Percentiles rank a stretch among this genome's conserved stretches.
Evolutionary conservation across 2,888 invertebrate species (phyloP).

Genomic region (Meliscaeva auricollis): DNA sequence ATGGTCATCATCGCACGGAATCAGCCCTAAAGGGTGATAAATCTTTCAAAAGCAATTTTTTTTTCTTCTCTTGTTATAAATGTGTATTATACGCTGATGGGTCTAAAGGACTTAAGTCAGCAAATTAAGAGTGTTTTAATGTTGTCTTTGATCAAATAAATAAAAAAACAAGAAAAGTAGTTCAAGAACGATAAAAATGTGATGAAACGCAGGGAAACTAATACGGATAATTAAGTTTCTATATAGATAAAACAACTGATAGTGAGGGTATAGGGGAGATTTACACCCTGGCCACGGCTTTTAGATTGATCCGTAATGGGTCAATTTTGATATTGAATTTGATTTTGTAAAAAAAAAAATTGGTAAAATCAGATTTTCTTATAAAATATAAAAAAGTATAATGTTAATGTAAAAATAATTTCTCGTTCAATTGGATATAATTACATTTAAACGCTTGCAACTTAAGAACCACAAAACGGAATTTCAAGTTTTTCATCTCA

Average conservation of each 20-base stretch:
- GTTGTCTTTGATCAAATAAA: constrained; percentile 69
- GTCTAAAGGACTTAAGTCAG: constrained; percentile 62
- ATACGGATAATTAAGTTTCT: not conserved
- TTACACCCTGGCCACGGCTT: no score
- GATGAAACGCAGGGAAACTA: constrained; percentile 39
- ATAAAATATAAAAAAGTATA: no score
- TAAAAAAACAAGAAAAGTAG: constrained; percentile 43
- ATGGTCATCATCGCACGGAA: constrained; percentile 63
- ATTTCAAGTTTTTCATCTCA: no score
- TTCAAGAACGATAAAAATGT: not conserved
- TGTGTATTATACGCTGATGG: constrained; percentile 2
- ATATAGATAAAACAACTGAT: not conserved
- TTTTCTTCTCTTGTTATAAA: constrained; percentile 15
- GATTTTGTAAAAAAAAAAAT: no score
- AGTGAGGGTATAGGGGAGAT: no score
- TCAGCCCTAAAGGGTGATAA: constrained; percentile 67
- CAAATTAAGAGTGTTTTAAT: constrained; percentile 70
- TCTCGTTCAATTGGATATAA: no score
- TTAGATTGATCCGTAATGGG: no score
- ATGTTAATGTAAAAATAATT: no score
- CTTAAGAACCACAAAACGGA: no score
- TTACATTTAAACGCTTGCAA: no score
- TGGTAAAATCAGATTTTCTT: no score
- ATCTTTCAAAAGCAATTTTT: constrained; percentile 65
- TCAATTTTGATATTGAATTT: no score